Base-by-base conservation (phyloP, 2,797 vertebrate species). In the Synaphobranchus kaupii region DNA sequence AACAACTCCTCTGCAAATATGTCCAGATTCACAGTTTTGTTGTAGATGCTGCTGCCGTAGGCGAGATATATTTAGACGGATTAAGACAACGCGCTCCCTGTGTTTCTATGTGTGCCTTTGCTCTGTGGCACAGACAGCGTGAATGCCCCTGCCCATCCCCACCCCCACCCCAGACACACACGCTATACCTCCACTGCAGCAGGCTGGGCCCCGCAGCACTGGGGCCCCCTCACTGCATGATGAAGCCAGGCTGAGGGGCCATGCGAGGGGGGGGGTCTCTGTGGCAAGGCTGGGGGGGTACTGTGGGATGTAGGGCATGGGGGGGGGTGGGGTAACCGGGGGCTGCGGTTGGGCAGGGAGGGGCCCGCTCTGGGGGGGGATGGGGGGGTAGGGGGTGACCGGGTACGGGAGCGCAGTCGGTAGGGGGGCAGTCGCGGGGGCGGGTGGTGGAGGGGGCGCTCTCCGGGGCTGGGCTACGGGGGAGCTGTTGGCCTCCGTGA, bases 211-310 rank as follows among this genome's bases (percentile, higher is more conserved):
- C 84, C 91, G 88, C 84, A 15, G 84, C 85, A 90, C 76, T 31
- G 88, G 85, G 47, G 17, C 78, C 28, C 12, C 81, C 91, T 96
- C 97, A 99, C 94, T 99, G 97, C 84, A 99, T 95, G 92, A 99
- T 99, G 91, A 99, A 99, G 89, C 98, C 98, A 0, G 98, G 97
- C 87, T 98, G 97, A 0, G 96, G 97, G 0, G 97, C 95, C 90
- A 99, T 89, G 44, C 96, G 96, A 17, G 97, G 94, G 0, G 96
- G 96, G 90, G 22, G 98, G 94, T 94, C 97, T 96, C 91, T 98
- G 97, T 52, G 98, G 98, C 85, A 98, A 89, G 13, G 97, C 95
- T 0, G 98, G 97, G 0, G 0, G 97, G 96, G 87, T 96, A 98
- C 4, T 97, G 97, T 0, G 96, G 94, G 85, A 96, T 91, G 48